Conservation (phyloP, 2,113 vertebrate species). For the Arvicanthis niloticus region DNA sequence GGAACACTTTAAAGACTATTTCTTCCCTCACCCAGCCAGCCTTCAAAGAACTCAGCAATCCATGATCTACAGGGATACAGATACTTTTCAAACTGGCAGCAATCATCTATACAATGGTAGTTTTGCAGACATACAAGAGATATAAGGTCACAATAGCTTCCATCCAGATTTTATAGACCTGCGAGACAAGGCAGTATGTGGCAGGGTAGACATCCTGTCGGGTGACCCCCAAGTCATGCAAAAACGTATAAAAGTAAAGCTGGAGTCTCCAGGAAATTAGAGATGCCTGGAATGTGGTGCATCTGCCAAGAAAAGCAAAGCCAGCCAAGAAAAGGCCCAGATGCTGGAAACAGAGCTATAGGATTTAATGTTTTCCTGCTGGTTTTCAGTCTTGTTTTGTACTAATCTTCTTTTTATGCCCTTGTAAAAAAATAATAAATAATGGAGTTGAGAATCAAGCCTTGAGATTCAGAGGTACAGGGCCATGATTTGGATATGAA, state of each 20-base stretch:
- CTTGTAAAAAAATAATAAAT: neutral
- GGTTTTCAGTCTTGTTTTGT: neutral
- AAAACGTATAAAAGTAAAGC: neutral
- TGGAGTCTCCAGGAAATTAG: neutral
- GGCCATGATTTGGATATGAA: neutral
- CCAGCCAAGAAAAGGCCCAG: neutral
- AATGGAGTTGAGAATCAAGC: neutral
- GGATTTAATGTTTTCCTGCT: neutral
- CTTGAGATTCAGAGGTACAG: neutral
- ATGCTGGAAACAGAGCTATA: neutral
- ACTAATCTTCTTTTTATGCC: neutral
- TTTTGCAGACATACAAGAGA: neutral
- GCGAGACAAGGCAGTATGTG: neutral
- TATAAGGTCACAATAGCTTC: neutral
- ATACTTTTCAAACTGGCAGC: neutral
- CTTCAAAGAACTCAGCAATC: neutral
- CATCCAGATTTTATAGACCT: neutral
- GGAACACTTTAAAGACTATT: neutral
- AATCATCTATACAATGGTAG: neutral
- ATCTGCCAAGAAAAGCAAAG: neutral
- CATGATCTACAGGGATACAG: neutral
- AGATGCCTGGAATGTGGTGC: neutral
- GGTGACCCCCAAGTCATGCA: neutral
- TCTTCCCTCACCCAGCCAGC: neutral
- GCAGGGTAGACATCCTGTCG: neutral